Conservation (phyloP, 2,797 vertebrate species). For the Pipistrellus pygmaeus region DNA sequence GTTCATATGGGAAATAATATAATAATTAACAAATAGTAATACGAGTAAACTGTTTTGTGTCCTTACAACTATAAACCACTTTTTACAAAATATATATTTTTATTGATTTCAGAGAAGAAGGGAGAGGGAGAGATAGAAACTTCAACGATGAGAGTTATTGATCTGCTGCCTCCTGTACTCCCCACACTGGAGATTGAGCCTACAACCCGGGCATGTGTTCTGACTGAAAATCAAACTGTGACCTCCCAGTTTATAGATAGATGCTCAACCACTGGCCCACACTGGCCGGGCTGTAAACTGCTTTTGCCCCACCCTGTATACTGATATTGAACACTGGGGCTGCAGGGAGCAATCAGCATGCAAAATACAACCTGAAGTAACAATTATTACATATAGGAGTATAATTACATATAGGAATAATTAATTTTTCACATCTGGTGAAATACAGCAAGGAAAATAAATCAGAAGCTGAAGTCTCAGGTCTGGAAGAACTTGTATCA, state of each 20-base stretch:
- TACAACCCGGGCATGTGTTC: no score
- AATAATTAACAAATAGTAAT: neutral
- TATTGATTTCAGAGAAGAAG: no score
- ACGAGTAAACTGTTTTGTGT: neutral
- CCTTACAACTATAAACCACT: neutral
- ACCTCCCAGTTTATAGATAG: no score
- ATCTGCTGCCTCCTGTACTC: no score
- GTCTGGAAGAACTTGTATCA: conserved; percentile 25
- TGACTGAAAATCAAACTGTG: no score
- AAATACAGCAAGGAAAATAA: conserved; percentile 61
- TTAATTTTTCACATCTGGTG: conserved; percentile 56
- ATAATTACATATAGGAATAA: neutral
- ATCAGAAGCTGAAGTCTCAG: neutral
- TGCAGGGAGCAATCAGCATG: conserved; percentile 22
- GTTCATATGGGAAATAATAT: neutral
- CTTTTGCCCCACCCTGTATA: neutral
- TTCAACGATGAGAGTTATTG: no score
- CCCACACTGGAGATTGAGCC: no score
- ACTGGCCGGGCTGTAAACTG: no score
- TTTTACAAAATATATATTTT: neutral
- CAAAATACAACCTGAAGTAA: conserved; percentile 21
- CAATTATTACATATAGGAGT: conserved; percentile 24
- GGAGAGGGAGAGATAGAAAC: no score
- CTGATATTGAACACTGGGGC: neutral
- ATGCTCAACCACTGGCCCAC: no score